Conservation (phyloP, 2,888 invertebrate species). For the Hydroisotoma schaefferi region DNA sequence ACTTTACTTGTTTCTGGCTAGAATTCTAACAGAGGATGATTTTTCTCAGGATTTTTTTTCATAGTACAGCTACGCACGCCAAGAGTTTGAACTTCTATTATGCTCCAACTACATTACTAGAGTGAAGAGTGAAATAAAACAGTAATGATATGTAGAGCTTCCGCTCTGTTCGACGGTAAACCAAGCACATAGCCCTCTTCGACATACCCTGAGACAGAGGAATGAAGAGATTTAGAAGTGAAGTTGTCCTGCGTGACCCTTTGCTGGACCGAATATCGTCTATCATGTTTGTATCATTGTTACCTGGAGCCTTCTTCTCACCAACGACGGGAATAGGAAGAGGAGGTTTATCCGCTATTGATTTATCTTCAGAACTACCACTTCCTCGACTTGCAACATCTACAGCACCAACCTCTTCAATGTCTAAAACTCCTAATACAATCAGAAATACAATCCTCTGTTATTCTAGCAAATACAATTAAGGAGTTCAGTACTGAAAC, state of each 20-base stretch:
- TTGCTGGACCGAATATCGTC: constrained; percentile 55
- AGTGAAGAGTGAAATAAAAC: too few relatives aligned
- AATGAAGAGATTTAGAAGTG: constrained; percentile 91
- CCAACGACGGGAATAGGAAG: constrained; percentile 35
- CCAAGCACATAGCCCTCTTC: constrained; percentile 43
- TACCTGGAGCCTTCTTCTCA: constrained; percentile 48
- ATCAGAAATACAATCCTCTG: neutral
- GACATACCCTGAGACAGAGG: constrained; percentile 87
- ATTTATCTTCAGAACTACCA: constrained; percentile 53
- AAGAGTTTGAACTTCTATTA: too few relatives aligned
- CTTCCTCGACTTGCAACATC: constrained; percentile 32
- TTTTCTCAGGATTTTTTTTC: too few relatives aligned
- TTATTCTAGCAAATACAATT: neutral
- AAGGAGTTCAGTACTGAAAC: neutral
- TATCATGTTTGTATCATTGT: constrained; percentile 42
- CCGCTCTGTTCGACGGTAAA: constrained; percentile 10
- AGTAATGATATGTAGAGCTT: too few relatives aligned
- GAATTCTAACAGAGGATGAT: too few relatives aligned
- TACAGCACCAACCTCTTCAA: constrained; percentile 53
- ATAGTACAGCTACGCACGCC: too few relatives aligned
- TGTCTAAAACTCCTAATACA: constrained; percentile 54
- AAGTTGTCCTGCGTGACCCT: constrained; percentile 87
- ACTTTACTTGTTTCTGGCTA: too few relatives aligned
- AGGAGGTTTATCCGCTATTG: constrained; percentile 60
- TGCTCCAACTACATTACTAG: too few relatives aligned